Evolutionary conservation across 2,888 invertebrate species (phyloP).

Genomic region (Pachymerium ferrugineum): DNA sequence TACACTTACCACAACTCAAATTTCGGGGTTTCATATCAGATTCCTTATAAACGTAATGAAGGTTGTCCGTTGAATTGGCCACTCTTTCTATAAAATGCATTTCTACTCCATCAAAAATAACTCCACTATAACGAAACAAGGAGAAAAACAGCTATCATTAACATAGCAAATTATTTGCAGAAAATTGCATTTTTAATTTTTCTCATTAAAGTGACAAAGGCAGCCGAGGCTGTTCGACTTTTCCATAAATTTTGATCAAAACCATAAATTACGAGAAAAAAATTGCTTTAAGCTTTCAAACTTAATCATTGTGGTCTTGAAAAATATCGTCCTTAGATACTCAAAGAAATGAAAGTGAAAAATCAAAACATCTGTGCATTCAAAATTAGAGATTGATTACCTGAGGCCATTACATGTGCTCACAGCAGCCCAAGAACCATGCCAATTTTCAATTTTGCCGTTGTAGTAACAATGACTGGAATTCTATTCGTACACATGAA

Average conservation of each 20-base stretch:
- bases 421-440: constrained; percentile 72
- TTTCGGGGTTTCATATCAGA: constrained; percentile 55
- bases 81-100: constrained; percentile 65
- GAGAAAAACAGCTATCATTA: background rate
- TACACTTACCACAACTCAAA: constrained; percentile 57
- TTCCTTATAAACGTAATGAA: constrained; percentile 63
- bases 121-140: constrained; percentile 57
- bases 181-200: background rate
- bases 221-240: constrained; percentile 16
- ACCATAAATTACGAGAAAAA: constrained; percentile 29
- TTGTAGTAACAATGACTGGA: constrained; percentile 69
- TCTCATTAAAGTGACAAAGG: background rate
- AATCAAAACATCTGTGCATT: background rate
- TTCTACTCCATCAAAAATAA: constrained; percentile 69
- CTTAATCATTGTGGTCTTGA: background rate
- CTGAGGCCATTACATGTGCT: constrained; percentile 68
- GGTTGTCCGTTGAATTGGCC: constrained; percentile 50
- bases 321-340: background rate
- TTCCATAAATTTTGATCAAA: constrained; percentile 21
- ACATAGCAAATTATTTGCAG: constrained; percentile 31
- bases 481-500: constrained; percentile 54
- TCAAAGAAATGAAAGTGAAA: background rate
- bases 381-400: constrained; percentile 39
- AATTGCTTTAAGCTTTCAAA: background rate
- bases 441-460: constrained; percentile 64